These are phyloP conservation scores for Notodonta ziczac DNA, from an alignment of 2,888 invertebrate species.

Conservation along the genomic window DNA sequence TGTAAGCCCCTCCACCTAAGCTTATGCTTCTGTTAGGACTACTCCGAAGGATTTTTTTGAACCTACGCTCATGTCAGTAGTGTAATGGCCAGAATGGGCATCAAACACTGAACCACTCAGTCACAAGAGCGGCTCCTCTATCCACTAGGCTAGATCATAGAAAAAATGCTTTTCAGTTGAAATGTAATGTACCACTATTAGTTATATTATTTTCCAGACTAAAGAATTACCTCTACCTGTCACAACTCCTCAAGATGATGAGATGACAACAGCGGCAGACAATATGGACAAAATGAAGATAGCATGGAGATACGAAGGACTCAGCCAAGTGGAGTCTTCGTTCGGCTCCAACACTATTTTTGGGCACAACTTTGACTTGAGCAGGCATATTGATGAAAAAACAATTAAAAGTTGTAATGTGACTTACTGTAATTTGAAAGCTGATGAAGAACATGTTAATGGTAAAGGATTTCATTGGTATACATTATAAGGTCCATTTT, in stretches of 20 bases:
- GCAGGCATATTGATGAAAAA: conserved; percentile 87
- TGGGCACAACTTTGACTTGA: conserved; percentile 93
- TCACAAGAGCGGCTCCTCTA: no score
- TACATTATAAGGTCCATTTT: background rate
- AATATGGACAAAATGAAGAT: conserved; percentile 89
- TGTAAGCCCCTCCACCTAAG: no score
- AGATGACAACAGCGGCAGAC: conserved; percentile 48
- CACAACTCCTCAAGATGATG: conserved; percentile 69
- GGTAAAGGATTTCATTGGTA: conserved; percentile 42
- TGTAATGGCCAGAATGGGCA: no score
- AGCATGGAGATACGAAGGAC: conserved; percentile 95
- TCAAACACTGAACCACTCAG: no score
- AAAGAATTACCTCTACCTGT: conserved; percentile 82
- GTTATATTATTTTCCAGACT: conserved; percentile 67
- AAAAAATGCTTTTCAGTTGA: no score
- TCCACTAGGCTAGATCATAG: no score
- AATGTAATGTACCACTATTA: no score
- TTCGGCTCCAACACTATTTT: conserved; percentile 81
- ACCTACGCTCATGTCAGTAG: no score
- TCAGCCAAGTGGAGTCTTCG: conserved; percentile 85
- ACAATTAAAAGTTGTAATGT: conserved; percentile 84
- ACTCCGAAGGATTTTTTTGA: no score
- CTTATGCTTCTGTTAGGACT: no score
- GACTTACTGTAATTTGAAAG: conserved; percentile 78
- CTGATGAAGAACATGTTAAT: conserved; percentile 37